Base-by-base conservation (phyloP, 2,797 vertebrate species). In the Anniella stebbinsi region DNA sequence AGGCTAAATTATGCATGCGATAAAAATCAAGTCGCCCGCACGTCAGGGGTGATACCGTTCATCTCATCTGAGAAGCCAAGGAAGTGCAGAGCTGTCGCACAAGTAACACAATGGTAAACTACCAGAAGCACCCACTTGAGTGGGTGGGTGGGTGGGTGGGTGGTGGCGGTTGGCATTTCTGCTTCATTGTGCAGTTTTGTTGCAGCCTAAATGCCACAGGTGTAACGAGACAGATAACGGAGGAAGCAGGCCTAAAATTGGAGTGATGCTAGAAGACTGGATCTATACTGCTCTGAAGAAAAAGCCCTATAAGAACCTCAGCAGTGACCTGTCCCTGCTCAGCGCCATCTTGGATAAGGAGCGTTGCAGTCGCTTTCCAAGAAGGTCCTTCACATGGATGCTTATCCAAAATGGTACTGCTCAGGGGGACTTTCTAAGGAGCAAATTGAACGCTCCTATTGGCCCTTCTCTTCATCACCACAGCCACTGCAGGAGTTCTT, bases 1-100 rank as follows among this genome's bases (percentile, higher is more conserved):
- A 89, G 88, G 54, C 88, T 95, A 91, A 95, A 94, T 96, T 95
- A 96, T 91, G 86, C 87, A 88, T 85, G 92, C 66, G 60, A 12
- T 92, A 84, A 75, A 90, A 77, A 95, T 93, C 84, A 91, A 94
- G 84, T 63, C 48, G 80, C 72, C 23, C 33, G 86, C 89, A 81
- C 89, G 90, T 94, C 92, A 80, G 78, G 66, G 87, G 90, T 69
- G 87, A 95, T 93, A 87, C 92, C 92, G 60, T 70, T 70, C 54
- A 23, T 36, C 36, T 75, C 28, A 17, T 51, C 45, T 57, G n/a
- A 48, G 45, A 66, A 13, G 82, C n/a, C 66, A 78, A 0, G 11
- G 28, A 84, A 85, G 11, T 15, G 33, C 1, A 54, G 48, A 28
- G 33, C 38, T 69, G 41, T 66, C 17, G 0, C 73, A 21, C 28